Evolutionary conservation across 2,797 vertebrate species (phyloP), one percentile per base, ranked within the genome.

Genomic region (Hoplostethus mediterraneus): DNA sequence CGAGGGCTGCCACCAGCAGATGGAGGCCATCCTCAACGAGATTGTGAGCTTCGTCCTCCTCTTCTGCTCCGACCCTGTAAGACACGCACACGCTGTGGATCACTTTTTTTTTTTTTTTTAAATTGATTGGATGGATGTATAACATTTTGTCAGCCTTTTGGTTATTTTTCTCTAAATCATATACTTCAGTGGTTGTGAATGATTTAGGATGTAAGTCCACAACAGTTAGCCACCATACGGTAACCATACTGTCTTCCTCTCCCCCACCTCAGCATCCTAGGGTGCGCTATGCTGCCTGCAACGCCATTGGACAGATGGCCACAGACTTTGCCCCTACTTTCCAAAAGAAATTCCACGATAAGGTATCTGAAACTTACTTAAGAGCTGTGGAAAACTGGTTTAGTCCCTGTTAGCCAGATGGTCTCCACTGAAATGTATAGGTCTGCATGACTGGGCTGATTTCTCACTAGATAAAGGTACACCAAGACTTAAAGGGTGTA

Each of bases 321-420:
- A 99, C 98, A 59, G 98, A 99, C 87, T 99, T 99, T 8, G 98
- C 98, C 11, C 98, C 98, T n/a, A 96, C 96, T 16, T 99, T 99
- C 90, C 98, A 99, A 63, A 99, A 99, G 95, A 99, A 99, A 77
- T 99, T 99, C 87, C 98, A 99, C 0, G 96, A 98, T 76, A 99
- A 99, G 96, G 98, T 95, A 91, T 25, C 2, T 14, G 0, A 10
- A 55, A 3, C 28, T 28, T 28, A 28, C 28, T n/a, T 30, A 38
- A 6, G 42, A 47, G 31, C 31, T 54, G 1, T n/a, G 9, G 28
- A 17, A 40, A 51, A 13, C 16, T 33, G 16, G 14, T 14, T 16
- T 6, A 28, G 28, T 30, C 9, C 12, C 14, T 7, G 49, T 16
- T 42, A 12, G 8, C 17, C 11, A 2, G 6, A 3, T 11, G 47